A percentile compares a stretch with the other conserved stretches of the same genome.
Evolutionary conservation across 2,888 invertebrate genomes (phyloP).

Genomic region (Drosophila aldrichi): DNA sequence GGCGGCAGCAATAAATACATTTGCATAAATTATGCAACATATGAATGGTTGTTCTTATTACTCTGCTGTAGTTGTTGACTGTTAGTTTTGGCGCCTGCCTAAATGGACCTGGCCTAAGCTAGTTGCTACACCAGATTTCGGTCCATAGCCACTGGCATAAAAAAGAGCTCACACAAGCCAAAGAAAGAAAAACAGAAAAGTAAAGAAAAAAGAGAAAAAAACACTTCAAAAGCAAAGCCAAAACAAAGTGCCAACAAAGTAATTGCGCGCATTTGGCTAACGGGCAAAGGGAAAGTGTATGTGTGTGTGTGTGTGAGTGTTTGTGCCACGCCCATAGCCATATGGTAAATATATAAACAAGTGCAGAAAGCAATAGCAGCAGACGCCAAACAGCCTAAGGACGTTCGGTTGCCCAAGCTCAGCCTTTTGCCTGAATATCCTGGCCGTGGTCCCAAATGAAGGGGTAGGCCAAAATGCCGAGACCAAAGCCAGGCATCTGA

Average conservation of each 20-base stretch:
- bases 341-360: constrained; percentile 56
- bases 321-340: constrained; percentile 47
- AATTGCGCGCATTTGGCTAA: constrained; percentile 58
- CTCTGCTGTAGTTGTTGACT: constrained; percentile 24
- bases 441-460: neutral
- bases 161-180: constrained; percentile 12
- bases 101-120: constrained; percentile 14
- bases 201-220: constrained; percentile 2
- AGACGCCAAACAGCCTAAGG: constrained; percentile 21
- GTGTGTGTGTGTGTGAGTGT: neutral
- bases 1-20: constrained; percentile 71
- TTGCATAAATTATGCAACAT: constrained; percentile 73
- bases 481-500: neutral
- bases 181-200: neutral
- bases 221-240: constrained; percentile 54
- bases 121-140: constrained; percentile 11
- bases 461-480: neutral
- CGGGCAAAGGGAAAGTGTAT: constrained; percentile 27
- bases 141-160: constrained; percentile 35
- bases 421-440: constrained; percentile 24
- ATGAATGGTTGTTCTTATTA: constrained; percentile 40
- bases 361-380: constrained; percentile 26
- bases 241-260: constrained; percentile 75
- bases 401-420: constrained; percentile 1
- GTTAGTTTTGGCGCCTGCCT: constrained; percentile 30